Evolutionary conservation across 1,140 invertebrate genomes (phyloP), one percentile per base, ranked within the genome.

Genomic region (Pseudomyrmex sp.): DNA sequence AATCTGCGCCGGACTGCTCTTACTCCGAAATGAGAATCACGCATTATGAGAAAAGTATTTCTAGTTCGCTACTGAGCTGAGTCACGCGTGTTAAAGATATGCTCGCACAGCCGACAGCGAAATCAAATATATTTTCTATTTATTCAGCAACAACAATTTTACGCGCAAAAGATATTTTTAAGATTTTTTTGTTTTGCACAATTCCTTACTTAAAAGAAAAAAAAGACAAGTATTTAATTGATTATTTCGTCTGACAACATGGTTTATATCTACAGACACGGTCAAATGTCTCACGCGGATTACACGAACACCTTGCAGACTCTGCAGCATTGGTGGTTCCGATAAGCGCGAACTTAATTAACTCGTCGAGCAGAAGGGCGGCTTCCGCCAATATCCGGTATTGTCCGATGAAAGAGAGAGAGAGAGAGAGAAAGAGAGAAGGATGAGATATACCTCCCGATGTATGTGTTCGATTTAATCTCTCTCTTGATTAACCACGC

Each of bases 381-480:
- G 63, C 72, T 59, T 86, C 48, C 72, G 44, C 66, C 85, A 83
- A 87, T 87, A 86, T 86, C 82, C 82, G 76, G 61, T 66, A 65
- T 65, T 82, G 83, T 63, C 54, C 20, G 13, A 65, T 26, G 62
- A 23, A 56, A 62, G 58, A 65, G 35, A 35, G 35, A 35, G 35
- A 35, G 35, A 35, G 35, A 35, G 5, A 35, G 5, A 35, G 35
- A 35, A 0, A 35, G 26, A 35, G 35, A 85, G 52, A 61, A 85
- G 63, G 50, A 77, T n/a, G 74, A 77, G 62, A 35, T 35, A 23
- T 20, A 46, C 26, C 26, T n/a, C 50, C 2, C 12, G 20, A 52
- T 15, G 61, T 46, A 68, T 54, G 70, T 48, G 85, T 18, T 48
- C 85, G 84, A 70, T 87, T 87, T 85, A 87, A 87, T 85, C 85